A percentile compares a stretch with the other conserved stretches of the same genome.
phyloP scores from a whole-genome alignment of 2,888 invertebrate genomes.

The Pachydiplax longipennis region DNA sequence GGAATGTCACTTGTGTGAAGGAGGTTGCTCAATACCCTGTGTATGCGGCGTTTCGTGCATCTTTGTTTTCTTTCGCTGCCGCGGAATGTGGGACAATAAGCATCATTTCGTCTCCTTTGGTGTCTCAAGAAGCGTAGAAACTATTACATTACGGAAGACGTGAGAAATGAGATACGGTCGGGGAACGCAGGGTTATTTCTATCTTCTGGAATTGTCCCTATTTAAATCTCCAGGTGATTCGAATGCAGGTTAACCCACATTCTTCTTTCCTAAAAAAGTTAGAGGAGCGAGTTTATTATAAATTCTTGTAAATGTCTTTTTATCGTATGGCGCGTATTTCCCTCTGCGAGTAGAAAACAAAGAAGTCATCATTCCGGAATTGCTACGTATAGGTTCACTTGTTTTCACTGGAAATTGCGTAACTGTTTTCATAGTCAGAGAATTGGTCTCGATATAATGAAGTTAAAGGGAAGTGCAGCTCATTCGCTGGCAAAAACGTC shows the following conservation, averaged over 20 bases:
- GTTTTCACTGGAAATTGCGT: background rate
- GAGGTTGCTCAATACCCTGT: background rate
- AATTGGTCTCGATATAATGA: too few relatives aligned
- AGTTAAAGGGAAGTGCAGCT: background rate
- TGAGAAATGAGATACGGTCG: background rate
- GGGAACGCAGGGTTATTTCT: background rate
- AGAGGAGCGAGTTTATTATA: background rate
- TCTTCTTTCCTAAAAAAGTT: background rate
- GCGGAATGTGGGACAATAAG: background rate
- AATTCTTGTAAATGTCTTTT: too few relatives aligned
- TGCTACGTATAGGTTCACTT: background rate
- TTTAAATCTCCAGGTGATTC: background rate
- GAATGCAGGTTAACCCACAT: background rate
- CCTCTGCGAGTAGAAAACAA: too few relatives aligned
- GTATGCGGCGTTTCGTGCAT: background rate
- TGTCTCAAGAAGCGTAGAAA: background rate
- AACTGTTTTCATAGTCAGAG: background rate
- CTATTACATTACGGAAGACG: background rate
- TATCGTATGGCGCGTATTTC: too few relatives aligned
- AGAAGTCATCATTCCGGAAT: too few relatives aligned
- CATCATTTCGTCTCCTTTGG: background rate
- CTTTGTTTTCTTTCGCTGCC: background rate
- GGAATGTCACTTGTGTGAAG: background rate
- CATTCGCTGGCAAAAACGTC: background rate
- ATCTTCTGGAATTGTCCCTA: background rate